Evolutionary conservation across 2,888 invertebrate species (phyloP).

Genomic region (Chymomyza procnemis): DNA sequence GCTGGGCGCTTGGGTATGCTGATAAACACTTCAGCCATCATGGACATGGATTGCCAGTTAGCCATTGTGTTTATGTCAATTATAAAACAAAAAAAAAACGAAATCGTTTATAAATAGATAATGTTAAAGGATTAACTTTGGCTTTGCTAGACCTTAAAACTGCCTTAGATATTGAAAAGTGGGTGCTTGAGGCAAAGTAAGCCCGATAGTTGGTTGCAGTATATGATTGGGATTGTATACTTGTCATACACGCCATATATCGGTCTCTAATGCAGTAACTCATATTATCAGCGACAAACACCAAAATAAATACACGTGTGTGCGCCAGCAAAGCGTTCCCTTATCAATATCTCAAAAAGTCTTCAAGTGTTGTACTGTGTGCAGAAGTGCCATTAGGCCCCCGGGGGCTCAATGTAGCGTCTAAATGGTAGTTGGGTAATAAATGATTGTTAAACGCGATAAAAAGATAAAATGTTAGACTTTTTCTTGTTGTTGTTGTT

Average conservation of each 20-base stretch:
- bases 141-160: slow-evolving; percentile 21
- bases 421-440: slow-evolving; percentile 56
- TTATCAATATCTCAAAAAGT: slow-evolving; percentile 67
- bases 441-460: slow-evolving; percentile 74
- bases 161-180: slow-evolving; percentile 39
- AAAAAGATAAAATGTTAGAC: slow-evolving; percentile 74
- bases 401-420: background rate
- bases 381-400: slow-evolving; percentile 15
- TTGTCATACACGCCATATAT: slow-evolving; percentile 17
- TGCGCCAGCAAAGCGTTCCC: slow-evolving; percentile 23
- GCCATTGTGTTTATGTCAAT: slow-evolving; percentile 57
- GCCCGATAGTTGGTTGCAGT: background rate
- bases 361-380: slow-evolving; percentile 42
- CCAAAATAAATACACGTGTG: background rate
- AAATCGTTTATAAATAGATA: slow-evolving; percentile 50
- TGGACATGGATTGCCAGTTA: background rate
- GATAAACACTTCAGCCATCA: slow-evolving; percentile 41
- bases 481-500: slow-evolving; percentile 40
- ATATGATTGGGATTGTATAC: slow-evolving; percentile 6
- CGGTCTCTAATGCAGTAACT: background rate
- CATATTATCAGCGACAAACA: background rate
- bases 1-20: slow-evolving; percentile 48
- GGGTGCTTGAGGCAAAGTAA: background rate
- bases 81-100: slow-evolving; percentile 51
- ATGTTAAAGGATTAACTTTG: slow-evolving; percentile 57